Evolutionary conservation across 2,797 vertebrate genomes (phyloP).

Genomic region (Carapus acus): DNA sequence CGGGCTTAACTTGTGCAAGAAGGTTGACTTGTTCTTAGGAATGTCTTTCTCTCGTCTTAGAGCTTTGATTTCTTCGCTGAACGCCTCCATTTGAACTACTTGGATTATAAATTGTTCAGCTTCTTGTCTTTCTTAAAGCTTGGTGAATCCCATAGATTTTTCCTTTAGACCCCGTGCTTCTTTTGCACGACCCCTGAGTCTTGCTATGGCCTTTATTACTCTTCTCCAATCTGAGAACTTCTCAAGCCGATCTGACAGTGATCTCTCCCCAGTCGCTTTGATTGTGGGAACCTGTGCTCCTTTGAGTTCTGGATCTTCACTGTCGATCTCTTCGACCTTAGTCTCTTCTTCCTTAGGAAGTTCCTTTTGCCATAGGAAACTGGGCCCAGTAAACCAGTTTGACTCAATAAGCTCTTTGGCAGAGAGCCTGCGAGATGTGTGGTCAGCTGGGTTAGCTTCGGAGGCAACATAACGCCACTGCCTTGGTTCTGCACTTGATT

Average conservation of each 20-base stretch:
- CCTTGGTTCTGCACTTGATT: neutral
- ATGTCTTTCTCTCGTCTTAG: neutral
- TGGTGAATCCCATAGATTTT: constrained; percentile 5
- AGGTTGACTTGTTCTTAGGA: neutral
- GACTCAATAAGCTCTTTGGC: constrained; percentile 17
- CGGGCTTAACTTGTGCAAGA: constrained; percentile 13
- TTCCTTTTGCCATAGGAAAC: constrained; percentile 16
- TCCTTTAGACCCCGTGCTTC: neutral
- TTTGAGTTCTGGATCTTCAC: constrained; percentile 14
- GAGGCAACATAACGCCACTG: constrained; percentile 27
- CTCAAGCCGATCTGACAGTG: constrained; percentile 13
- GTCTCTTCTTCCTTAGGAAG: constrained; percentile 6
- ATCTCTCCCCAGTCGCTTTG: neutral
- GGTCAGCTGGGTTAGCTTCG: constrained; percentile 20
- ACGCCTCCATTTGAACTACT: neutral
- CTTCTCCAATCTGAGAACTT: constrained; percentile 39
- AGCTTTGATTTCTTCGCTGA: neutral
- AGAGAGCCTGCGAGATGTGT: constrained; percentile 13
- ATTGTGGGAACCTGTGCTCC: constrained; percentile 5
- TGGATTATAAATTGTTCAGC: constrained; percentile 5
- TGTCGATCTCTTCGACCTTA: constrained; percentile 13
- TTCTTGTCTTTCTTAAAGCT: constrained; percentile 21
- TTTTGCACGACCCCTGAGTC: constrained; percentile 8
- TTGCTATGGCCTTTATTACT: constrained; percentile 18
- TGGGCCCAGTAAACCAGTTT: constrained; percentile 26